Percentiles rank a stretch among this genome's conserved stretches.
phyloP scores from a whole-genome alignment of 2,113 vertebrate species.

The Triplophysa dalaica region DNA sequence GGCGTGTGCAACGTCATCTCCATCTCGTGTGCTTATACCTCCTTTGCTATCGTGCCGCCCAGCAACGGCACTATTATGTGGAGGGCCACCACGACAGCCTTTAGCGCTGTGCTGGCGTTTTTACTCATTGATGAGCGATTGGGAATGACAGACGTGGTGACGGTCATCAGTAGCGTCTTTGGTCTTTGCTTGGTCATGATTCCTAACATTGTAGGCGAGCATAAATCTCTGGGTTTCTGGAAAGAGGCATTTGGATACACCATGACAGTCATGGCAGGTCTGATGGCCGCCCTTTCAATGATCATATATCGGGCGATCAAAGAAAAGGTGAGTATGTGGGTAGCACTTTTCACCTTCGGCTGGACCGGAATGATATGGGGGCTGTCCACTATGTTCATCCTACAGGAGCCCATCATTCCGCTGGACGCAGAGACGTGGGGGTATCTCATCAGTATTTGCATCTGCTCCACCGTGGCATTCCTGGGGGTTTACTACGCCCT shows the following conservation, averaged over 20 bases:
- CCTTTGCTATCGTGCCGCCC: conserved; percentile 93
- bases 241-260: conserved; percentile 97
- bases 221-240: conserved; percentile 88
- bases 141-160: conserved; percentile 82
- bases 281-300: conserved; percentile 96
- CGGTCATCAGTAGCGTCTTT: conserved; percentile 86
- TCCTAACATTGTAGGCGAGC: conserved; percentile 87
- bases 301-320: conserved; percentile 94
- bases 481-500: conserved; percentile 94
- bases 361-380: conserved; percentile 96
- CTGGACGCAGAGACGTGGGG: conserved; percentile 94
- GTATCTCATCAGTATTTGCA: conserved; percentile 91
- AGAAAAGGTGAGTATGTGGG: conserved; percentile 97
- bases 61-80: conserved; percentile 97
- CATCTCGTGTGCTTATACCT: conserved; percentile 97
- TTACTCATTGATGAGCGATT: conserved; percentile 91
- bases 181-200: conserved; percentile 94
- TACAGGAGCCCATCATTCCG: conserved; percentile 95
- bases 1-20: conserved; percentile 96
- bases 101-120: conserved; percentile 92
- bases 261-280: conserved; percentile 93
- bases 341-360: conserved; percentile 94
- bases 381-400: conserved; percentile 91
- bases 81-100: conserved; percentile 93
- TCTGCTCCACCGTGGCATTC: conserved; percentile 94